These are phyloP conservation scores for Diploscapter pachys DNA, from an alignment of 1,140 invertebrate genomes.

Conservation along the genomic window DNA sequence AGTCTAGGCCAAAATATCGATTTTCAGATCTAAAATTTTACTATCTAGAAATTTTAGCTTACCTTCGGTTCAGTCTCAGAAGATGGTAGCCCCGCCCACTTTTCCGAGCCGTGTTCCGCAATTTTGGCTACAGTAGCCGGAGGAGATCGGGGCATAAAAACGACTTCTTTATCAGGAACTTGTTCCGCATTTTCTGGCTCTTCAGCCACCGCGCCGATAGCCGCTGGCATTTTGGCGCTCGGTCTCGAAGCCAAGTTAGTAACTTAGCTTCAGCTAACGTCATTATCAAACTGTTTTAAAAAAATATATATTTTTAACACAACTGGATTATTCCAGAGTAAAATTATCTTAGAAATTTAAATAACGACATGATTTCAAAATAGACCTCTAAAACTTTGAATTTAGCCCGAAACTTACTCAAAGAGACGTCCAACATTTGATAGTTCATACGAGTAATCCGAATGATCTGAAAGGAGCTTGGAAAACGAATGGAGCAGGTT, in stretches of 20 bases:
- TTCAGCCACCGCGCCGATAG: slow-evolving; percentile 7
- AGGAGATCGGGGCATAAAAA: neutral
- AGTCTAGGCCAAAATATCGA: no score
- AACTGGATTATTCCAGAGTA: neutral
- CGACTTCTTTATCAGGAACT: neutral
- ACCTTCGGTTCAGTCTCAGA: neutral
- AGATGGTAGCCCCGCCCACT: neutral
- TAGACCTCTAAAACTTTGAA: neutral
- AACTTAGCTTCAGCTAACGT: no score
- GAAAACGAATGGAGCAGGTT: slow-evolving; percentile 9
- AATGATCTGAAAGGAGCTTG: neutral
- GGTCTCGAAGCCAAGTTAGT: slow-evolving; percentile 9
- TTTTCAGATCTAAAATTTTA: neutral
- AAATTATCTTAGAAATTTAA: neutral
- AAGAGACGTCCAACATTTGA: slow-evolving; percentile 8
- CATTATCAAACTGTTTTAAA: no score
- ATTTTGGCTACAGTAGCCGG: neutral
- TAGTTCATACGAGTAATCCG: slow-evolving; percentile 6
- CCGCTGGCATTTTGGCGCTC: slow-evolving; percentile 8
- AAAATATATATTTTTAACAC: no score
- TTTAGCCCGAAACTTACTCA: slow-evolving; percentile 9
- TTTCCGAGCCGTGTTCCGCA: slow-evolving; percentile 7
- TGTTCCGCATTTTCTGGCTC: slow-evolving; percentile 9
- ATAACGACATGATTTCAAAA: neutral
- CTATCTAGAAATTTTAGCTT: neutral